Evolutionary conservation across 2,888 invertebrate genomes (phyloP).

Genomic region (Eurytoma californica): DNA sequence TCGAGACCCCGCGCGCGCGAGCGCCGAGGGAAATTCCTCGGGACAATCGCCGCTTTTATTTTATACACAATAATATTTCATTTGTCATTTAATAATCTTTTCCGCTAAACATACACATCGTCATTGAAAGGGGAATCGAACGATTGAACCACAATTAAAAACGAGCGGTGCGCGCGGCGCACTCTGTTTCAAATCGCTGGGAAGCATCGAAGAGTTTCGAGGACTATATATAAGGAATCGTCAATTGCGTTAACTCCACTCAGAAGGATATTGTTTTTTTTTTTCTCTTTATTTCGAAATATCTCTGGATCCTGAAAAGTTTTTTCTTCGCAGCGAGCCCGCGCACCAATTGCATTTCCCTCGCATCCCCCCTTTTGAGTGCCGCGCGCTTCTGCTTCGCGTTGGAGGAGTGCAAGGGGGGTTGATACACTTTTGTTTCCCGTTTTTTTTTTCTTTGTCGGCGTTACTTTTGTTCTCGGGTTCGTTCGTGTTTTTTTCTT

Average conservation of each 20-base stretch:
- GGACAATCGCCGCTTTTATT: conserved; percentile 17
- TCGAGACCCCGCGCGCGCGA: not conserved
- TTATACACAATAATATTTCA: conserved; percentile 34
- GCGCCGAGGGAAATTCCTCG: not conserved
- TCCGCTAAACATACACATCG: conserved; percentile 53
- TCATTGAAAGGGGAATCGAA: conserved; percentile 53
- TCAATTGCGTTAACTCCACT: conserved; percentile 23
- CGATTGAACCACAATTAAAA: conserved; percentile 54
- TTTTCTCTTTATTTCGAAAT: conserved; percentile 2
- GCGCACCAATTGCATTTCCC: conserved; percentile 25
- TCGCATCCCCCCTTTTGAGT: too few relatives aligned
- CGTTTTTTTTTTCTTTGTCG: not conserved
- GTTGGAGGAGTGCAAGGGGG: not conserved
- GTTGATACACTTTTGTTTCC: not conserved
- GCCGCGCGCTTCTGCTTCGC: not conserved
- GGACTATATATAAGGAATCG: conserved; percentile 18
- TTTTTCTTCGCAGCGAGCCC: conserved; percentile 19
- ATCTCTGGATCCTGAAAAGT: conserved; percentile 28
- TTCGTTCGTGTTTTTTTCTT: not conserved
- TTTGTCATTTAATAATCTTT: conserved; percentile 11
- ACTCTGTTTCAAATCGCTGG: conserved; percentile 23
- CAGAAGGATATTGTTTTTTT: conserved; percentile 24
- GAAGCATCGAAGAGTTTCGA: conserved; percentile 38
- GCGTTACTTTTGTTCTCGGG: not conserved
- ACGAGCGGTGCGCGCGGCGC: not conserved